Conservation (phyloP, 1,140 invertebrate genomes). For the Sminthurides bifidus region DNA sequence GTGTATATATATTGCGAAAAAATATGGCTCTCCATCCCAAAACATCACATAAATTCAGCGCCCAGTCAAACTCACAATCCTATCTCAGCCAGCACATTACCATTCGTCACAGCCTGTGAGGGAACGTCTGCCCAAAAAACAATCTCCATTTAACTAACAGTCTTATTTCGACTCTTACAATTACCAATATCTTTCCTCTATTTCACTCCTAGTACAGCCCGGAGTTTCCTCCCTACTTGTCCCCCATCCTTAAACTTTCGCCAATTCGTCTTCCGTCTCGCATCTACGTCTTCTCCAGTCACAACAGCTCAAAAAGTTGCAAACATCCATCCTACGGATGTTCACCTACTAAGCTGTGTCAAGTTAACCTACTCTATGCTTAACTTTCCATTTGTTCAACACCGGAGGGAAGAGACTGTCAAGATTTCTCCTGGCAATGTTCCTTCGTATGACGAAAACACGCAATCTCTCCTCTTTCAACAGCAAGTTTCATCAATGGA, state of each 20-base stretch:
- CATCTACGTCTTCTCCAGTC: not conserved
- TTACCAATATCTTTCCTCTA: constrained; percentile 5
- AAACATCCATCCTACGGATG: not conserved
- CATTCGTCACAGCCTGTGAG: constrained; percentile 1
- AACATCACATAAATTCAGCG: too few species aligned
- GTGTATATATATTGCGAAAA: not conserved
- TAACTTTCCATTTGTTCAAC: too few species aligned
- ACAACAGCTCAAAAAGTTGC: not conserved
- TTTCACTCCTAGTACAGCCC: too few species aligned
- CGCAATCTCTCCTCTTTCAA: too few species aligned
- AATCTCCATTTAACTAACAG: not conserved
- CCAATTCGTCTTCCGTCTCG: not conserved
- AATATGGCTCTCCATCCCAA: constrained; percentile 1
- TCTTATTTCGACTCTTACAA: constrained; percentile 3
- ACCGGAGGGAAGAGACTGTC: too few species aligned
- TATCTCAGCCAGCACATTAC: not conserved
- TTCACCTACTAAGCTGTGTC: not conserved
- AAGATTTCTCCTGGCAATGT: too few species aligned
- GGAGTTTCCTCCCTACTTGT: too few species aligned
- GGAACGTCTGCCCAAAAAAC: not conserved
- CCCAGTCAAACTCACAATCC: too few species aligned
- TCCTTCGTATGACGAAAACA: too few species aligned
- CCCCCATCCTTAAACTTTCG: too few species aligned
- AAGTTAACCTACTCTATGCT: not conserved
- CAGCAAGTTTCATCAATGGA: too few species aligned